These are phyloP conservation scores for Linepithema humile DNA, from an alignment of 1,140 invertebrate species.

Conservation along the genomic window DNA sequence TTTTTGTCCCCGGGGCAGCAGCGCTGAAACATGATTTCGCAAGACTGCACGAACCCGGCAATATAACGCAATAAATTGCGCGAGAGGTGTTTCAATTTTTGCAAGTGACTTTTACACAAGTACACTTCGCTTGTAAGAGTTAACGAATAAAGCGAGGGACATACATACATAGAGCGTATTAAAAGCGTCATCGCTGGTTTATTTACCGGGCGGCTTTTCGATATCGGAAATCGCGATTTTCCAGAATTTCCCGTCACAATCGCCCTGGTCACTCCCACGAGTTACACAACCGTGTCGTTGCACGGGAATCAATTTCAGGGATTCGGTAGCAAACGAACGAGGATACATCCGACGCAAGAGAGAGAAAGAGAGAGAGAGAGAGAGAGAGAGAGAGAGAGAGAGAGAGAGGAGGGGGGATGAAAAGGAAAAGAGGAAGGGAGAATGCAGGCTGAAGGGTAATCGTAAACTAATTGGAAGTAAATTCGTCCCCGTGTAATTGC, in stretches of 20 bases:
- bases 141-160: background rate
- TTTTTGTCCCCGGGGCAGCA: constrained; percentile 26
- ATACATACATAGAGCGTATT: background rate
- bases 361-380: constrained; percentile 38
- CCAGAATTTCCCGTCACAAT: constrained; percentile 1
- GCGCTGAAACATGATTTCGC: constrained; percentile 30
- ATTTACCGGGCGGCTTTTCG: background rate
- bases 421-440: constrained; percentile 18
- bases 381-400: constrained; percentile 56
- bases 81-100: constrained; percentile 21
- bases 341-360: background rate
- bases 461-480: constrained; percentile 80
- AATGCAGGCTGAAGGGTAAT: constrained; percentile 69
- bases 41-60: background rate
- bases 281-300: constrained; percentile 3
- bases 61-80: constrained; percentile 31
- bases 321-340: constrained; percentile 45
- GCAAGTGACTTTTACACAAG: constrained; percentile 13
- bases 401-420: constrained; percentile 31
- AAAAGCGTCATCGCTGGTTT: background rate
- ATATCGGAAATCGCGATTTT: constrained; percentile 31
- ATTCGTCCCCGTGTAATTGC: constrained; percentile 77
- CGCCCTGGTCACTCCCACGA: background rate
- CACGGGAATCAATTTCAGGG: constrained; percentile 59
- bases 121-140: background rate